Conservation (phyloP, 2,113 vertebrate species). For the Myotis brandtii region DNA sequence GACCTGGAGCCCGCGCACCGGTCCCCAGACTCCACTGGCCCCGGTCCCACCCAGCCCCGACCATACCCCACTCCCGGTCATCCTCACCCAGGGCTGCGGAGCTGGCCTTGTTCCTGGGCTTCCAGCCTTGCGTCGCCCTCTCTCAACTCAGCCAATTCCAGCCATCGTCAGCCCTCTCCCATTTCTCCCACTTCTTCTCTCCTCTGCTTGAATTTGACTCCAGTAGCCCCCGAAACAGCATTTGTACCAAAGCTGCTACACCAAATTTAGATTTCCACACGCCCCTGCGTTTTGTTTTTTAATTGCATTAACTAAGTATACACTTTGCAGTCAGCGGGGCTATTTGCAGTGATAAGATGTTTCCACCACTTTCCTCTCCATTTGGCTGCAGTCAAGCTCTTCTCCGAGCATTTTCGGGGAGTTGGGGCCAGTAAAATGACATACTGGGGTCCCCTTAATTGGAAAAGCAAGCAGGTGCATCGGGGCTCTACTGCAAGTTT, state of each 20-base stretch:
- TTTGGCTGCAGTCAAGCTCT: conserved; percentile 3
- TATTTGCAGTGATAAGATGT: conserved; percentile 6
- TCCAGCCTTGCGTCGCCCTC: neutral
- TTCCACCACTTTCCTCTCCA: neutral
- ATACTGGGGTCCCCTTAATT: neutral
- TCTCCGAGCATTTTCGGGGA: conserved; percentile 24
- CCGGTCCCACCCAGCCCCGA: neutral
- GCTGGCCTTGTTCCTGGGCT: neutral
- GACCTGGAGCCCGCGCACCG: neutral
- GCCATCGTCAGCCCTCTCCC: neutral
- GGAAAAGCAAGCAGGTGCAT: neutral
- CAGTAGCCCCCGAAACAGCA: conserved; percentile 64
- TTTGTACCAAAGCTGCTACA: conserved; percentile 66
- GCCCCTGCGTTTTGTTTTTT: conserved; percentile 76
- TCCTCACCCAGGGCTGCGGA: conserved; percentile 45
- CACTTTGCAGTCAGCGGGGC: conserved; percentile 64
- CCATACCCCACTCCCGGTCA: neutral
- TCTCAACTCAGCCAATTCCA: conserved; percentile 16
- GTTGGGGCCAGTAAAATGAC: neutral
- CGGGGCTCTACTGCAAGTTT: neutral
- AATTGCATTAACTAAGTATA: conserved; percentile 78
- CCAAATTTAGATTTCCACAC: conserved; percentile 76
- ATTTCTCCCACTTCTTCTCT: conserved; percentile 69
- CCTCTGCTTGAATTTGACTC: conserved; percentile 70
- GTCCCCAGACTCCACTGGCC: neutral